These are phyloP conservation scores for Lindbergichthys nudifrons DNA, from an alignment of 2,797 vertebrate genomes.

Conservation along the genomic window DNA sequence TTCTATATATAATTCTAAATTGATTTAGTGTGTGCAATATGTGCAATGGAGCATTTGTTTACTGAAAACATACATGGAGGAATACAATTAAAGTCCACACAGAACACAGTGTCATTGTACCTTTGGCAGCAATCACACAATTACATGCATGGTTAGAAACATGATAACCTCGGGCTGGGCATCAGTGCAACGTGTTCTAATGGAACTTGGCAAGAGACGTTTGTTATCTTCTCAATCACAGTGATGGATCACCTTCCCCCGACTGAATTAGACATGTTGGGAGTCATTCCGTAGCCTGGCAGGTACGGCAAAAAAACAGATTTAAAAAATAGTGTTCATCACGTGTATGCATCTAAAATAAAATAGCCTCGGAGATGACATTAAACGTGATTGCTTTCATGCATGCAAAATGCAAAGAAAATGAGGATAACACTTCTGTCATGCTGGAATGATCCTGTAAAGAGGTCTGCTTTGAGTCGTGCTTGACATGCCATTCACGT, in stretches of 20 bases:
- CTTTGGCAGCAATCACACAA: constrained; percentile 30
- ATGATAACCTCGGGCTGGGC: constrained; percentile 38
- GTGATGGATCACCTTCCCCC: constrained; percentile 43
- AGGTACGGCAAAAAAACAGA: constrained; percentile 7
- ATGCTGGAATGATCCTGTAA: constrained; percentile 29
- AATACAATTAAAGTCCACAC: constrained; percentile 3
- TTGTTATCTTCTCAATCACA: constrained; percentile 53
- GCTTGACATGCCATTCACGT: constrained; percentile 23
- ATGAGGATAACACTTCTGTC: background rate
- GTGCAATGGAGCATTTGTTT: background rate
- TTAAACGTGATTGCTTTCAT: background rate
- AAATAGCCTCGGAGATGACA: constrained; percentile 10
- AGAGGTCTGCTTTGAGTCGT: constrained; percentile 7
- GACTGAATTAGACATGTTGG: constrained; percentile 22
- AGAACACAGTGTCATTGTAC: constrained; percentile 10
- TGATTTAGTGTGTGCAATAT: background rate
- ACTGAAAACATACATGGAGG: background rate
- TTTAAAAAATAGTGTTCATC: constrained; percentile 17
- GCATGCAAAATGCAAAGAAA: constrained; percentile 6
- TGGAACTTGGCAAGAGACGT: constrained; percentile 37
- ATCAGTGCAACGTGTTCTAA: constrained; percentile 18
- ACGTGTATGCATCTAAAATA: background rate
- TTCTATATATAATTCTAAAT: background rate
- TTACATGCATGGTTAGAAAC: constrained; percentile 56
- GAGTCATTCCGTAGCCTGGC: constrained; percentile 10